Evolutionary conservation across 92 coral and sea anemone genomes (phyloP), one percentile per base, ranked within the genome.

Genomic region (Phymanthus crucifer): DNA sequence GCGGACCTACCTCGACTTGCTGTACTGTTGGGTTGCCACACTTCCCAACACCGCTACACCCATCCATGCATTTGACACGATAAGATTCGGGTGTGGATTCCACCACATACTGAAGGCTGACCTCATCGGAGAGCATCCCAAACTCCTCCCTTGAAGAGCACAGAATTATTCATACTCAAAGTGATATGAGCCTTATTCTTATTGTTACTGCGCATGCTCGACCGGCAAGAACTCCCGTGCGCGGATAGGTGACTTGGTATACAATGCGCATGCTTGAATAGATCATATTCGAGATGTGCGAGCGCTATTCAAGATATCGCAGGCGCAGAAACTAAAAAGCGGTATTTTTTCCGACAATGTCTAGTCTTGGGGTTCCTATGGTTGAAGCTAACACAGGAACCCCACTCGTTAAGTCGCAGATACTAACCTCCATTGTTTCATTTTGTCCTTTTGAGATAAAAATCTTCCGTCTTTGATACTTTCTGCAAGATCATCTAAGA

Each of bases 11-110:
- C 92, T 88, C 83, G n/a, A 88, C 86, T 75, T 88, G 92, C 32
- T 88, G 83, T 2, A 88, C 92, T 38, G 88, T 84, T 7, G 92
- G 92, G 68, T 88, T 88, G 23, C 92, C 92, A 76, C 92, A 88
- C 56, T 88, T 88, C 32, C 89, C 92, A 2, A 88, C 92, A 4
- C 92, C 92, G 64, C 45, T 36, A 47, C 92, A 88, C 3, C 92
- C 92, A 71, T 88, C 92, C 83, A 82, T 76, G 84, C 92, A 88
- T 9, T 58, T 46, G 18, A 88, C 92, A 14, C 86, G 86, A 71
- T 88, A 88, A 18, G 92, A 89, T 45, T 75, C 89, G 33, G 92
- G 89, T 31, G 78, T 82, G 18, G 89, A 84, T 79, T 88, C 92
- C 14, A 88, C 86, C 12, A 88, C 78, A 50, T 88, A 88, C 43